Evolutionary conservation across 2,888 invertebrate genomes (phyloP), one percentile per base, ranked within the genome.

Genomic region (Cecidostiba fungosa): DNA sequence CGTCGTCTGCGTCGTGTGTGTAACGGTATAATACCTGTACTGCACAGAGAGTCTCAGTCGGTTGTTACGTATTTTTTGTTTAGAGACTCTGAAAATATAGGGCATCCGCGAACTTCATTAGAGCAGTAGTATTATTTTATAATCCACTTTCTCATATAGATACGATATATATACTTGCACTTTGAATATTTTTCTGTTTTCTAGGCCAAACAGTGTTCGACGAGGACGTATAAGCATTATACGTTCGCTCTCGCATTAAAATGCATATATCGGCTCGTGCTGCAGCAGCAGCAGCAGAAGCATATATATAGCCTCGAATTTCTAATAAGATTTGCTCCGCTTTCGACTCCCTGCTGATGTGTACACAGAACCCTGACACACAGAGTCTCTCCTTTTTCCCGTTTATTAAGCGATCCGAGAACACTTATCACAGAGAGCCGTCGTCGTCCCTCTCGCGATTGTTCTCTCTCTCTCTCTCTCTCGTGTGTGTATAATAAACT

Each of bases 251-350:
- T 43, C 19, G 70, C 47, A 83, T 79, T 82, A 82, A 78, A 74
- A 84, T 86, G 39, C 86, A 86, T 77, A 80, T 72, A 74, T 77
- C 82, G 39, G 59, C 59, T 69, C 29, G 47, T 23, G 59, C 50
- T 16, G 84, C 73, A 23, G 59, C 54, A n/a, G 39, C 47, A 26
- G n/a, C 82, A 70, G n/a, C n/a, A n/a, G n/a, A n/a, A n/a, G n/a
- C 3, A 32, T 32, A 32, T 43, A 43, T 10, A 12, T 12, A 43
- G 82, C 74, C 66, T 86, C 78, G 81, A 86, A 88, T 86, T 87
- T 87, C 85, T 85, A 87, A 85, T 87, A 78, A 19, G 36, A 70
- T 76, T 43, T 77, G 80, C 84, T 77, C 50, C 72, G 59, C 76
- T 84, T 78, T 80, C 80, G 77, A 72, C 77, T 73, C 10, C 19